Evolutionary conservation across 2,888 invertebrate genomes (phyloP), one percentile per base, ranked within the genome.

Genomic region (Lasioglossum figueresi): DNA sequence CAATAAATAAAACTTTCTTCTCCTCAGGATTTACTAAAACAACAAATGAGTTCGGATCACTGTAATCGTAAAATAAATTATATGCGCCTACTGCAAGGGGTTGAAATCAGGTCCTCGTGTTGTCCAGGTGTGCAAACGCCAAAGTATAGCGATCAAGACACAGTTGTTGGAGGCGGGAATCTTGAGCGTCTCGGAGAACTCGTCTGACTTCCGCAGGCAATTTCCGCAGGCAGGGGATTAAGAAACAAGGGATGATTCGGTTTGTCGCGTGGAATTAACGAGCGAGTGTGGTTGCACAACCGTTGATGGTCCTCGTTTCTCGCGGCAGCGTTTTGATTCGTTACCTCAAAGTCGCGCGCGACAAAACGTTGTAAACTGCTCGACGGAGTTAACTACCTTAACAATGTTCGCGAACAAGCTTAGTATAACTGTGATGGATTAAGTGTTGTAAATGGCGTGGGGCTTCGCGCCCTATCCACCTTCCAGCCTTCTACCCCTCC

Each of bases 341-440:
- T 70, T 78, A 27, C 43, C 66, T 31, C 23, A 45, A 79, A 84
- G 76, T 82, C 66, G 31, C 66, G 34, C 56, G 59, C 56, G 48
- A 45, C 66, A 40, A 66, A 34, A 34, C 27, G 37, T 66, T 40
- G 84, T 59, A 68, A 80, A 85, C 82, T 75, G 71, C 66, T 27
- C 52, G 37, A 48, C 40, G 19, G 59, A 71, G 76, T 72, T 80
- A 86, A 86, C 82, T 86, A 85, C 75, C 63, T 78, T 75, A 82
- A 82, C 86, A 75, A 31, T 73, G 82, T 86, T 82, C 71, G 77
- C 75, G 82, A 85, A 82, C 85, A 80, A 80, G 86, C 86, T 86
- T 86, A 85, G 80, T 74, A 80, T 78, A 85, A 86, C 86, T 78
- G 75, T 86, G 85, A 86, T 86, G 86, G 86, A 85, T 86, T 86